phyloP scores from a whole-genome alignment of 2,797 vertebrate species.

The Podarcis lilfordi region DNA sequence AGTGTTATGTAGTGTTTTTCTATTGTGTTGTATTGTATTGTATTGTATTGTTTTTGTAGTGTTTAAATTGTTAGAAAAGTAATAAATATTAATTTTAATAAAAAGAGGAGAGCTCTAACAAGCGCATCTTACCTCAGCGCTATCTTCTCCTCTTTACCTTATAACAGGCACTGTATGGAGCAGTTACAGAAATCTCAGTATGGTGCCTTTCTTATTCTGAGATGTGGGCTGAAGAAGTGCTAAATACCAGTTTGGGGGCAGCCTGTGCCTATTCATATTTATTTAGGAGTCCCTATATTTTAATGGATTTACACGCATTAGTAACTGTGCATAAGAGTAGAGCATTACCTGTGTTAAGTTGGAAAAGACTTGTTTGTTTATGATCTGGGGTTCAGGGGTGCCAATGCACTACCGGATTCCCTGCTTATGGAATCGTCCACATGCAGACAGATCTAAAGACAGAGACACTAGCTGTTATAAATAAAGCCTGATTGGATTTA shows the following conservation, averaged over 20 bases:
- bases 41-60: too few relatives aligned
- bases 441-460: too few relatives aligned
- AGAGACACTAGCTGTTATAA: not conserved
- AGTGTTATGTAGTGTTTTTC: too few relatives aligned
- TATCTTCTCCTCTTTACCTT: too few relatives aligned
- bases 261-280: too few relatives aligned
- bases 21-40: too few relatives aligned
- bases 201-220: not conserved
- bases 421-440: not conserved
- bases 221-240: not conserved
- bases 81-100: too few relatives aligned
- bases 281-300: not conserved
- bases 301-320: not conserved
- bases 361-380: not conserved
- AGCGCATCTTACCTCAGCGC: too few relatives aligned
- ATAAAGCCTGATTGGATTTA: not conserved
- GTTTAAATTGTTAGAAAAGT: too few relatives aligned
- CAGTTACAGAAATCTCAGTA: not conserved
- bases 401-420: not conserved
- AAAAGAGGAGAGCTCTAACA: too few relatives aligned
- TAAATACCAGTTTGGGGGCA: not conserved
- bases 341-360: not conserved
- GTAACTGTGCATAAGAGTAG: not conserved
- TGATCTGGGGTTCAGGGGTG: not conserved
- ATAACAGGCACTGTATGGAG: not conserved